Base-by-base conservation (phyloP, 2,888 invertebrate species). In the Scaptomyza tumidula region DNA sequence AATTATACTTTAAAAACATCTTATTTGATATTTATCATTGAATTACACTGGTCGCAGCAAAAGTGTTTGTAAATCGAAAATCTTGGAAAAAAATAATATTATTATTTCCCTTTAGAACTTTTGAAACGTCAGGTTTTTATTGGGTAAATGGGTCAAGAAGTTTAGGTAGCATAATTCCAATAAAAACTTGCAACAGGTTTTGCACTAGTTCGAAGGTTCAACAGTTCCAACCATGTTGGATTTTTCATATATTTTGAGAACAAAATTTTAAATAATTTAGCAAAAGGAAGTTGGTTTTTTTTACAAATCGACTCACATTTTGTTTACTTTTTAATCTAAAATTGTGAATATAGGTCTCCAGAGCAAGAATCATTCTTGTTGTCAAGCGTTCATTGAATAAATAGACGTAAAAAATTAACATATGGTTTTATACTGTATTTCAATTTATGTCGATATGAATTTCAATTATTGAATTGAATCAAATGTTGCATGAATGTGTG, bases 381-480 rank as follows among this genome's bases (percentile, higher is more conserved):
- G 31, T 10, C 52, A 55, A n/a, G 19, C 54, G 13, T 43, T 65
- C 41, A 54, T 48, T 48, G 11, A 45, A 45, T 37, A 31, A 60
- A 53, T 45, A 37, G 19, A 48, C 14, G 48, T 54, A 29, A 10
- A 46, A 44, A 54, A 54, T 49, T 61, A 11, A 33, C 54, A 69
- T 53, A 37, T 43, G 55, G 33, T 45, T 35, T 50, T 39, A 45
- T 60, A 45, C 39, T 45, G 24, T 57, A 64, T 48, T 68, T 56
- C 46, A 72, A 72, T 68, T 68, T 49, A 43, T 59, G 16, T 41
- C 24, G 19, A 29, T 35, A 24, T 31, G 35, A 48, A 49, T 46
- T 52, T 41, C 49, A 76, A 56, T 66, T 66, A 57, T 57, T 71
- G 53, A 60, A 72, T 71, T 56, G 55, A 66, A 48, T 52, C 19